Conservation (phyloP, 2,797 vertebrate species). For the Sardinella longiceps region DNA sequence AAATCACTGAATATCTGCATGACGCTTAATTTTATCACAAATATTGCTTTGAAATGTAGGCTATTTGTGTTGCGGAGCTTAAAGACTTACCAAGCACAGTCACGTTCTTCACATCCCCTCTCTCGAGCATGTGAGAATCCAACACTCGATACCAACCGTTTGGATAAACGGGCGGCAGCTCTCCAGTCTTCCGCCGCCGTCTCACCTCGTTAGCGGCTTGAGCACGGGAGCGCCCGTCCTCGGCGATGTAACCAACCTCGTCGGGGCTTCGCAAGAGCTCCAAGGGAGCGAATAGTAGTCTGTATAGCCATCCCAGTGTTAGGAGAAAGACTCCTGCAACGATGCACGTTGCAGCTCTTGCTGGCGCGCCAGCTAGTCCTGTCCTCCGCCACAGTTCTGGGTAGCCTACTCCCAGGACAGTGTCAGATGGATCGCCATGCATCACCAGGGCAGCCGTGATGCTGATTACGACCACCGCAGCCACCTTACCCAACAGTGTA, state of each 20-base stretch:
- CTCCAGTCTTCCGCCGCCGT: constrained; percentile 73
- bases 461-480: constrained; percentile 49
- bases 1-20: neutral
- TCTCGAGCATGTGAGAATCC: constrained; percentile 74
- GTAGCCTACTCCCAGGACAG: constrained; percentile 31
- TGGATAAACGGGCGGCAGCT: constrained; percentile 81
- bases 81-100: constrained; percentile 75
- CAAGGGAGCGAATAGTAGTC: constrained; percentile 73
- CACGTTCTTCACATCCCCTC: constrained; percentile 69
- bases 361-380: constrained; percentile 49
- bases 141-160: constrained; percentile 84
- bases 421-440: constrained; percentile 52
- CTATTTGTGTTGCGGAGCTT: neutral
- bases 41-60: neutral
- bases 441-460: constrained; percentile 55
- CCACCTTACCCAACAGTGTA: constrained; percentile 42
- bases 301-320: constrained; percentile 63
- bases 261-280: constrained; percentile 70
- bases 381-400: constrained; percentile 59
- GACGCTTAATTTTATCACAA: neutral
- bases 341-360: constrained; percentile 54
- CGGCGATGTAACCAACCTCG: constrained; percentile 77
- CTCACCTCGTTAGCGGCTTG: constrained; percentile 75
- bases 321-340: constrained; percentile 54
- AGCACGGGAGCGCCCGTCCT: constrained; percentile 68